Percentiles rank a stretch among this genome's conserved stretches.
These are phyloP conservation scores for Phyllopteryx taeniolatus DNA, from an alignment of 2,113 vertebrate genomes.

Conservation along the genomic window DNA sequence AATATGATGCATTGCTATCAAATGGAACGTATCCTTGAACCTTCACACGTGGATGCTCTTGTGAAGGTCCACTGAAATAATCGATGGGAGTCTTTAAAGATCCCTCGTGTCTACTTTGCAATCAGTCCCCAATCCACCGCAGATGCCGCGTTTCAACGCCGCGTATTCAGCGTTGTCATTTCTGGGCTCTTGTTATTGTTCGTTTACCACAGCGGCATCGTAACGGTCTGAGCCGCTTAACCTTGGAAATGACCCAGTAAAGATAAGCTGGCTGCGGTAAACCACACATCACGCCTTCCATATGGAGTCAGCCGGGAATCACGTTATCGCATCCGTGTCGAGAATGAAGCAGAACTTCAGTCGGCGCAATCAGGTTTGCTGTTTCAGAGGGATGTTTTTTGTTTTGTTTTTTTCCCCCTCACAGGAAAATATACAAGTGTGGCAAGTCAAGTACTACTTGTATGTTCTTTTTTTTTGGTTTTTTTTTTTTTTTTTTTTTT, in stretches of 20 bases:
- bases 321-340: slow-evolving; percentile 45
- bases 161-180: slow-evolving; percentile 1
- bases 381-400: no score
- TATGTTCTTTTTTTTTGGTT: no score
- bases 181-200: slow-evolving; percentile 12
- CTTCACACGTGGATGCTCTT: slow-evolving; percentile 29
- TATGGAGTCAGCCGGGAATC: slow-evolving; percentile 48
- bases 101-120: slow-evolving; percentile 10
- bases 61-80: slow-evolving; percentile 17
- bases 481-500: background rate
- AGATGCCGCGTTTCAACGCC: background rate
- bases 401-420: background rate
- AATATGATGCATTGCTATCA: slow-evolving; percentile 37
- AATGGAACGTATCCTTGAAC: slow-evolving; percentile 20
- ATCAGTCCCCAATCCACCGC: background rate
- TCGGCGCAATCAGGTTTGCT: background rate
- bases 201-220: slow-evolving; percentile 21
- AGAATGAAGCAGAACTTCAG: slow-evolving; percentile 16
- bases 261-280: slow-evolving; percentile 25
- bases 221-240: slow-evolving; percentile 21
- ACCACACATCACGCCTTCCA: slow-evolving; percentile 40
- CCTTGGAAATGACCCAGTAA: slow-evolving; percentile 29
- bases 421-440: slow-evolving; percentile 13
- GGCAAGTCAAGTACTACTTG: background rate
- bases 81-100: background rate